These are phyloP conservation scores for Dicerorhinus sumatrensis DNA, from an alignment of 2,113 vertebrate species.

Conservation along the genomic window DNA sequence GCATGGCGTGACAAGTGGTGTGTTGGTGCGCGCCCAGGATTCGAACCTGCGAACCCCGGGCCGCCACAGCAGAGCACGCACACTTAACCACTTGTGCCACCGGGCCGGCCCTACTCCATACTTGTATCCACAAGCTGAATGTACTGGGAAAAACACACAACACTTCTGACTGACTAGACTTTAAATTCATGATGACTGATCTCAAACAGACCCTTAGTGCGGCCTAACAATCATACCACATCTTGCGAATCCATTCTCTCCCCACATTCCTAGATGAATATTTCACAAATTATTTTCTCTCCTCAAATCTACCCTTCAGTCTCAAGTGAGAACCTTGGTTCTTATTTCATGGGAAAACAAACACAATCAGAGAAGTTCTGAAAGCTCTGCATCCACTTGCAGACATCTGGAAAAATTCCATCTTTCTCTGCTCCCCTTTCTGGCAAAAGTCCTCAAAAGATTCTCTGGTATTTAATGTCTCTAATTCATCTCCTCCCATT, in stretches of 20 bases:
- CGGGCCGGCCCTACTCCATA: neutral
- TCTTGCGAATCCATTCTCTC: neutral
- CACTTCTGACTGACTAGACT: neutral
- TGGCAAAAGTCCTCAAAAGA: neutral
- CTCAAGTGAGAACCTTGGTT: neutral
- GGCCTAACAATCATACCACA: neutral
- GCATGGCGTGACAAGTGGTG: no score
- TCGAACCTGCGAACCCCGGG: no score
- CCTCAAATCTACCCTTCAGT: neutral
- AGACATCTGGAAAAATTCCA: neutral
- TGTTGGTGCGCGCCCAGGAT: no score
- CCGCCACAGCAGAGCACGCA: no score
- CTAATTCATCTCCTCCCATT: neutral
- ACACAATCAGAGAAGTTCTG: neutral
- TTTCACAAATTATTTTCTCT: neutral
- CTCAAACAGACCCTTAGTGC: neutral
- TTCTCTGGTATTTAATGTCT: neutral
- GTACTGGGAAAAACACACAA: neutral
- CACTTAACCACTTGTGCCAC: no score
- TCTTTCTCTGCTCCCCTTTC: neutral
- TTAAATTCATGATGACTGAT: neutral
- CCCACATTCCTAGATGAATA: neutral
- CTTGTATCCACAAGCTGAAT: neutral
- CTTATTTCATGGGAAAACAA: slow-evolving; percentile 14
- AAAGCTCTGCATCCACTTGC: neutral